These are phyloP conservation scores for Thryonomys swinderianus DNA, from an alignment of 2,113 vertebrate species.

Conservation along the genomic window DNA sequence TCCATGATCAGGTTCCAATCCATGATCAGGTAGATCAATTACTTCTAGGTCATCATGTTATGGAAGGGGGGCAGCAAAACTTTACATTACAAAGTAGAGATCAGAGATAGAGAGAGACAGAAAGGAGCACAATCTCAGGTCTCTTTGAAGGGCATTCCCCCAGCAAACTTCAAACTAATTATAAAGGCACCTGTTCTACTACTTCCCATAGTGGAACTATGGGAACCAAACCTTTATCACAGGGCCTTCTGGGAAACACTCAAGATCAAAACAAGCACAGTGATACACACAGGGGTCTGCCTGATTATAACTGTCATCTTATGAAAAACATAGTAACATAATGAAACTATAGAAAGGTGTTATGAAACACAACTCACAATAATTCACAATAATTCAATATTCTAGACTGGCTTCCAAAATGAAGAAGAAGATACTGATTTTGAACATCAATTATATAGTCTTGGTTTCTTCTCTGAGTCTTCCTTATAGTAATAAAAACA, in stretches of 20 bases:
- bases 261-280: background rate
- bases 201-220: background rate
- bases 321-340: background rate
- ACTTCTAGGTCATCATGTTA: background rate
- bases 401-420: background rate
- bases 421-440: background rate
- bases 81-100: background rate
- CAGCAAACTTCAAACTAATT: background rate
- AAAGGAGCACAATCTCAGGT: background rate
- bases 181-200: background rate
- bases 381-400: slow-evolving; percentile 14
- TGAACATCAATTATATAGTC: background rate
- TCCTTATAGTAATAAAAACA: background rate
- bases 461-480: slow-evolving; percentile 22
- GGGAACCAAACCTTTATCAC: background rate
- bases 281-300: background rate
- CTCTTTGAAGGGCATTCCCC: background rate
- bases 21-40: background rate
- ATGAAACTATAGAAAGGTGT: background rate
- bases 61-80: background rate
- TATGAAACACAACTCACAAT: background rate
- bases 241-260: background rate
- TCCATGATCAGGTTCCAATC: background rate
- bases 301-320: background rate
- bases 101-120: background rate